Conservation (phyloP, 1,140 invertebrate genomes). For the Lethrus apterus region DNA sequence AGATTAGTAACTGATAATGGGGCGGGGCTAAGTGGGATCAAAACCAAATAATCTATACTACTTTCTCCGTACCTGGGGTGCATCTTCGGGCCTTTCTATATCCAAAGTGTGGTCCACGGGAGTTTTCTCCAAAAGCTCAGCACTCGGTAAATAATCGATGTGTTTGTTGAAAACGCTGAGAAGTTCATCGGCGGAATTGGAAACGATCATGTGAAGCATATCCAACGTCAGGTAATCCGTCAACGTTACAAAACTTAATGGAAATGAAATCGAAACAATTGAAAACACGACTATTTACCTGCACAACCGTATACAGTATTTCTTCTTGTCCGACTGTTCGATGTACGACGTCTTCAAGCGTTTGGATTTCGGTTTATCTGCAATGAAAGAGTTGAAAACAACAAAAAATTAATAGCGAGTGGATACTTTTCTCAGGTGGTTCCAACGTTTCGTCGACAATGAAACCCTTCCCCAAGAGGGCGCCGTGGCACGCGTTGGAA, state of each 20-base stretch:
- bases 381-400: constrained; percentile 3
- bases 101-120: constrained; percentile 21
- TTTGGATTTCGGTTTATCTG: constrained; percentile 23
- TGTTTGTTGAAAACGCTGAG: constrained; percentile 52
- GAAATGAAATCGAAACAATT: constrained; percentile 8
- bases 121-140: constrained; percentile 28
- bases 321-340: constrained; percentile 71
- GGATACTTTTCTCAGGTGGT: constrained; percentile 12
- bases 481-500: constrained; percentile 60
- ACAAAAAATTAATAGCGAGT: constrained; percentile 1
- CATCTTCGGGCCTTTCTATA: constrained; percentile 19
- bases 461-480: constrained; percentile 65
- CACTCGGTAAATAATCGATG: constrained; percentile 49
- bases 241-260: constrained; percentile 62
- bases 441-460: constrained; percentile 32
- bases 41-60: background rate
- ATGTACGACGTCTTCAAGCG: constrained; percentile 68
- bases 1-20: too few species aligned
- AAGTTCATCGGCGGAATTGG: constrained; percentile 56
- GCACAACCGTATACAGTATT: constrained; percentile 62
- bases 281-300: constrained; percentile 45
- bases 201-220: constrained; percentile 58
- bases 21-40: background rate
- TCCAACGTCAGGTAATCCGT: constrained; percentile 66
- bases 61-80: constrained; percentile 23